These are phyloP conservation scores for Tineola bisselliella DNA, from an alignment of 2,888 invertebrate species.

Conservation along the genomic window DNA sequence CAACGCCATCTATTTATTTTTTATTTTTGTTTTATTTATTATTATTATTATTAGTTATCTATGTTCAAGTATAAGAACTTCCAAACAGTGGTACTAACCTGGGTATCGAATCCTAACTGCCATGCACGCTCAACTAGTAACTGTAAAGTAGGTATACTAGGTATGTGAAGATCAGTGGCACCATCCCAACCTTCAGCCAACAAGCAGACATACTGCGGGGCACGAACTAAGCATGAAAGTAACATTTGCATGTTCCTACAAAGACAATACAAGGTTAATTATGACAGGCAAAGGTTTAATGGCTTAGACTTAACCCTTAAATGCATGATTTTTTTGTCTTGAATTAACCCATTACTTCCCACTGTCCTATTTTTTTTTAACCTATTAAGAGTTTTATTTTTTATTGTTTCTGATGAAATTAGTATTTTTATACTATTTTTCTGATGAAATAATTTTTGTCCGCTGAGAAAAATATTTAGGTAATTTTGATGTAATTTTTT, in stretches of 20 bases:
- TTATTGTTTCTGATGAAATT: too few species aligned
- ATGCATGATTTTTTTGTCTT: too few species aligned
- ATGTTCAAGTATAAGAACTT: not conserved
- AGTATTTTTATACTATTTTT: too few species aligned
- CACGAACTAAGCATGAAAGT: constrained; percentile 79
- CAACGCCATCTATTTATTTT: too few species aligned
- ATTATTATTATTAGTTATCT: not conserved
- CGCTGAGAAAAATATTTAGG: too few species aligned
- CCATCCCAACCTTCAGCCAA: constrained; percentile 40
- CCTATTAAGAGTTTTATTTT: too few species aligned
- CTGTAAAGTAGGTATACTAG: constrained; percentile 86
- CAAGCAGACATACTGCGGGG: constrained; percentile 75
- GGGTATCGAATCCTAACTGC: constrained; percentile 81
- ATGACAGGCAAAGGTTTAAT: not conserved
- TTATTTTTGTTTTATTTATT: too few species aligned
- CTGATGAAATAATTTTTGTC: too few species aligned
- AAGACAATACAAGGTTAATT: not conserved
- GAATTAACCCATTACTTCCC: too few species aligned
- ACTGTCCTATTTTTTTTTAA: too few species aligned
- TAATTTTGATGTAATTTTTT: too few species aligned
- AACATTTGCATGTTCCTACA: constrained; percentile 88
- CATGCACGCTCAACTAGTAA: constrained; percentile 85
- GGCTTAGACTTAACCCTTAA: too few species aligned
- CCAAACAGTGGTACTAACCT: constrained; percentile 34
- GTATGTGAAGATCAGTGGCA: constrained; percentile 72